Evolutionary conservation across 2,888 invertebrate species (phyloP), one percentile per base, ranked within the genome.

Genomic region (Philhelius pedissequus): DNA sequence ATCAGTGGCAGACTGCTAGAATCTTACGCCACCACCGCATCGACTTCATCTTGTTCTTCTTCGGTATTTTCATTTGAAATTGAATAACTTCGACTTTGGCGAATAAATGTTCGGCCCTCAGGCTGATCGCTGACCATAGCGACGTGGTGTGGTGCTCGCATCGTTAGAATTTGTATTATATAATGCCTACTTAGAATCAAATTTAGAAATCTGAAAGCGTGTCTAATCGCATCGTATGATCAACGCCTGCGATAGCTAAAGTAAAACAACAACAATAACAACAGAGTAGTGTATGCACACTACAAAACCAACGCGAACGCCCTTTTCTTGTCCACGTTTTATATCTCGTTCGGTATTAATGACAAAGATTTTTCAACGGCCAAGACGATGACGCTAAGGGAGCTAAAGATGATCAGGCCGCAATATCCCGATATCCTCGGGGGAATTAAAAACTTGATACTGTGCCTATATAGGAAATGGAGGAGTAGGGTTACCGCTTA

Each of bases 111-210:
- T 64, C 54, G 32, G 40, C 48, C 68, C 52, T 50, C 25, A 35
- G 77, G 80, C 35, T 54, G 45, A 48, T 13, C n/a, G 60, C 25
- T 68, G 60, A 62, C 73, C n/a, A n/a, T n/a, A n/a, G n/a, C n/a
- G n/a, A n/a, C n/a, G n/a, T n/a, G n/a, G n/a, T n/a, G 58, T 77
- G 66, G 68, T 62, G 60, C 54, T 50, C 77, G 64, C 77, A 77
- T 58, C 81, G 81, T 62, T 77, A 68, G 82, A 68, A 82, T 77
- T 77, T 82, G 82, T 77, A 52, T 82, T 82, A 73, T 54, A 68
- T 73, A 82, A 78, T 77, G 77, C 68, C 77, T 78, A 77, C 77
- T 82, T 82, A 82, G 77, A 82, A 82, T 77, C 82, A 68, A 82
- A 77, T 77, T 82, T 77, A 82, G 66, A 71, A 77, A 82, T 82